A percentile compares a stretch with the other conserved stretches of the same genome.
Evolutionary conservation across 1,140 invertebrate genomes (phyloP).

Genomic region (Drosophila bifasciata): DNA sequence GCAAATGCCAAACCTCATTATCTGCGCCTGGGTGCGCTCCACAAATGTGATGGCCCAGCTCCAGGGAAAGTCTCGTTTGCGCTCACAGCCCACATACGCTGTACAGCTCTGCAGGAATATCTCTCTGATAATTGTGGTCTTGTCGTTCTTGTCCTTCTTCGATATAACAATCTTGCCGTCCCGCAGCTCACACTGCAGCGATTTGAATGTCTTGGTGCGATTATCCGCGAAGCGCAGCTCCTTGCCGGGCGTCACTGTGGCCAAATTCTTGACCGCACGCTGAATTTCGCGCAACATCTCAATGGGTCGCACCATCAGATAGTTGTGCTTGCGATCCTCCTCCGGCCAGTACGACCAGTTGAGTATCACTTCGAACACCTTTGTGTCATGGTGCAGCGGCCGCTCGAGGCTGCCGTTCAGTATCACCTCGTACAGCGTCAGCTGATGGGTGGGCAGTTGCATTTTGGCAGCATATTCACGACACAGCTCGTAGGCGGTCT

Average conservation of each 20-base stretch:
- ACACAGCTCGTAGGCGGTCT: constrained; percentile 90
- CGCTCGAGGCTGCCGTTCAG: constrained; percentile 89
- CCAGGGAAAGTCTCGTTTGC: constrained; percentile 91
- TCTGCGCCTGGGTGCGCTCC: constrained; percentile 86
- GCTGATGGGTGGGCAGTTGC: constrained; percentile 86
- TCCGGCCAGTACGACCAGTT: constrained; percentile 94
- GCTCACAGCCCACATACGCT: constrained; percentile 90
- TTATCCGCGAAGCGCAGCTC: constrained; percentile 92
- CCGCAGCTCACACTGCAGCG: constrained; percentile 91
- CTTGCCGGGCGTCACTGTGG: constrained; percentile 86
- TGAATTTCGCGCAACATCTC: constrained; percentile 84
- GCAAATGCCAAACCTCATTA: constrained; percentile 85
- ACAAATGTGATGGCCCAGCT: constrained; percentile 92
- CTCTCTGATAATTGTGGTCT: constrained; percentile 75
- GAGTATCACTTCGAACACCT: constrained; percentile 88
- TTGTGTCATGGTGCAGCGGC: constrained; percentile 91
- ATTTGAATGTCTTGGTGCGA: constrained; percentile 90
- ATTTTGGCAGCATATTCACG: constrained; percentile 88
- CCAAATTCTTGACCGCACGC: constrained; percentile 84
- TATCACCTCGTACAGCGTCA: constrained; percentile 91
- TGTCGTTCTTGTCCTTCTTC: constrained; percentile 86
- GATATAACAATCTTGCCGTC: constrained; percentile 91
- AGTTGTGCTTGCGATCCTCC: constrained; percentile 91
- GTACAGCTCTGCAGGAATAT: constrained; percentile 78
- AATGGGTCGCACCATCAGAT: constrained; percentile 88